Conservation (phyloP, 2,113 vertebrate genomes). For the Montifringilla adamsi region DNA sequence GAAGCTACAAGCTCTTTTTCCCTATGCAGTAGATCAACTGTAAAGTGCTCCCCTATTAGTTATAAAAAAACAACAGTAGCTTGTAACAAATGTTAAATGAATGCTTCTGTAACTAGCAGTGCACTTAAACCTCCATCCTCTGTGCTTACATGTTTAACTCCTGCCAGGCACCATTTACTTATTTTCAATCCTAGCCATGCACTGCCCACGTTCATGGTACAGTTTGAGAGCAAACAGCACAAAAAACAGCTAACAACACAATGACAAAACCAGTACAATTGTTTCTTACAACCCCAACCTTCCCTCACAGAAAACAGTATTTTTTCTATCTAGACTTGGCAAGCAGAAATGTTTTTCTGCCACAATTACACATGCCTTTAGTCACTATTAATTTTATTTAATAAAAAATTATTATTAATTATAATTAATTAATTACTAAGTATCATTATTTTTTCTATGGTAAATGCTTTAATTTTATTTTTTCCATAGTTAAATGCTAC, state of each 20-base stretch:
- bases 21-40: neutral
- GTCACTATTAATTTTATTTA: neutral
- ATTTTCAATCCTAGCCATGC: neutral
- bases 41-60: constrained; percentile 41
- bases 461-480: neutral
- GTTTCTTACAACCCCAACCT: neutral
- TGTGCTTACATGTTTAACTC: neutral
- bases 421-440: neutral
- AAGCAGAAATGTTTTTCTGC: neutral
- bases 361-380: neutral
- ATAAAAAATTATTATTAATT: neutral
- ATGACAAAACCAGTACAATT: neutral
- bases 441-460: neutral
- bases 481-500: neutral
- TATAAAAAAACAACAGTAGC: constrained; percentile 40
- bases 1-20: neutral
- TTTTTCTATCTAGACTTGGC: neutral
- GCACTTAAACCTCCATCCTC: neutral
- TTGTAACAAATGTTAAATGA: constrained; percentile 40
- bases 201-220: neutral
- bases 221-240: neutral
- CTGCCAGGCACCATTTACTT: neutral
- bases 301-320: neutral
- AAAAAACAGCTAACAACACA: neutral
- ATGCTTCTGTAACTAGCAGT: neutral